Evolutionary conservation across 1,140 invertebrate species (phyloP).

Genomic region (Telenomus remus): DNA sequence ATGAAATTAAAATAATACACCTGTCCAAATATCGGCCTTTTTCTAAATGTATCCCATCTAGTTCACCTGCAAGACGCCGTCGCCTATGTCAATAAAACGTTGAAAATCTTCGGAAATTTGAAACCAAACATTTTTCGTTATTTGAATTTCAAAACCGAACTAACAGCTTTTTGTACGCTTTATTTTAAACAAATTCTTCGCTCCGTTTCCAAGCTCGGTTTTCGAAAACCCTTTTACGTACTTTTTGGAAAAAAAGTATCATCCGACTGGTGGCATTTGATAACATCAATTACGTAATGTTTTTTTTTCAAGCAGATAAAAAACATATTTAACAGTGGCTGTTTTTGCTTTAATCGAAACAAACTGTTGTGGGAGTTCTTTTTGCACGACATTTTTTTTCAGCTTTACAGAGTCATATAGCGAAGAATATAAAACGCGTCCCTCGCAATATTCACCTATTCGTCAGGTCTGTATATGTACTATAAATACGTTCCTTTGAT

Average conservation of each 20-base stretch:
- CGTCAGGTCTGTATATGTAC: conserved; percentile 66
- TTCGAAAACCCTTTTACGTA: too few relatives aligned
- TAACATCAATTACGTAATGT: too few relatives aligned
- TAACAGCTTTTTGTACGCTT: background rate
- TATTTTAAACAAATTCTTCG: background rate
- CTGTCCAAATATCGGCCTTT: conserved; percentile 54
- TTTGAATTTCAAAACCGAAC: background rate
- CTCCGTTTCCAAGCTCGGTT: too few relatives aligned
- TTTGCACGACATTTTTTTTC: background rate
- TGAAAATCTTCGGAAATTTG: background rate
- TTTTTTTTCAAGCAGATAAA: too few relatives aligned
- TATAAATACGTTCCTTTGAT: conserved; percentile 73
- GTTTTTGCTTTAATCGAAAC: too few relatives aligned
- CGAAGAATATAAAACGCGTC: background rate
- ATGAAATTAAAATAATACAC: conserved; percentile 58
- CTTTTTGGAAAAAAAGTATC: too few relatives aligned
- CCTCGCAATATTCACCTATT: conserved; percentile 55
- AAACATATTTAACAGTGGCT: too few relatives aligned
- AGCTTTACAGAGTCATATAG: background rate
- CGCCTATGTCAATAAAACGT: conserved; percentile 45
- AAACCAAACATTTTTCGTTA: background rate
- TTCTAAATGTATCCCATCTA: conserved; percentile 10
- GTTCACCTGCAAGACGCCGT: conserved; percentile 25
- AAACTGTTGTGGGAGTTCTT: background rate
- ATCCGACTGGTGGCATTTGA: too few relatives aligned